A percentile compares a stretch with the other conserved stretches of the same genome.
Conservation (phyloP, 2,888 invertebrate genomes). For the Anthoptus insignis region DNA sequence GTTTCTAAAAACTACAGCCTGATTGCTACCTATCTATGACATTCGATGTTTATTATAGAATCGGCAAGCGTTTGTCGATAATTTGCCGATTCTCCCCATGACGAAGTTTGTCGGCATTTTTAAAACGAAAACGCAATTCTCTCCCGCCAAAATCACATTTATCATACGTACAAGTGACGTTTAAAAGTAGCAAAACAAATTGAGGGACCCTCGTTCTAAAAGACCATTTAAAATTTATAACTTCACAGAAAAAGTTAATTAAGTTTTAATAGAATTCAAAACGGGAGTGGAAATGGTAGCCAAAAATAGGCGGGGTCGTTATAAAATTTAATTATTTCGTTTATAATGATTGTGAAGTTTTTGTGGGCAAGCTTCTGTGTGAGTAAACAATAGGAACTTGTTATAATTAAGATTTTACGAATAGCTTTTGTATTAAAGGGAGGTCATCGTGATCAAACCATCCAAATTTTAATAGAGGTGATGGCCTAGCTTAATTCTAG, state of each 20-base stretch:
- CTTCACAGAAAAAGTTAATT: conserved; percentile 83
- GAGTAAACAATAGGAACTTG: conserved; percentile 67
- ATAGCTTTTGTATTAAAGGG: conserved; percentile 7
- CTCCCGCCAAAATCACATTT: conserved; percentile 79
- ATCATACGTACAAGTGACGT: conserved; percentile 83
- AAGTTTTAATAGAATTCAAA: conserved; percentile 86
- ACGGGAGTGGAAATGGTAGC: conserved; percentile 85
- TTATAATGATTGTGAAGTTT: conserved; percentile 72
- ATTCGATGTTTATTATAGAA: neutral
- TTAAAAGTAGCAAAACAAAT: conserved; percentile 86
- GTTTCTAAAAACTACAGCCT: conserved; percentile 21
- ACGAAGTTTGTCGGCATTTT: conserved; percentile 69
- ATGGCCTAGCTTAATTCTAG: too few species aligned
- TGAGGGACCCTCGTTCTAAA: conserved; percentile 72
- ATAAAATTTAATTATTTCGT: conserved; percentile 84
- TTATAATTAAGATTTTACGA: conserved; percentile 15
- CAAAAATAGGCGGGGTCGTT: conserved; percentile 86
- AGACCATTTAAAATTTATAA: conserved; percentile 80
- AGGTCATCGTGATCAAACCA: too few species aligned
- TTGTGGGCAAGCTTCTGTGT: conserved; percentile 67
- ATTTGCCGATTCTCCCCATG: conserved; percentile 54
- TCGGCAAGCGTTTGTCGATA: conserved; percentile 23
- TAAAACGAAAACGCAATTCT: conserved; percentile 75
- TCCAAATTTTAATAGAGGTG: too few species aligned
- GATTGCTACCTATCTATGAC: conserved; percentile 18